phyloP scores from a whole-genome alignment of 1,140 invertebrate species.

The Neuroterus valhalla region DNA sequence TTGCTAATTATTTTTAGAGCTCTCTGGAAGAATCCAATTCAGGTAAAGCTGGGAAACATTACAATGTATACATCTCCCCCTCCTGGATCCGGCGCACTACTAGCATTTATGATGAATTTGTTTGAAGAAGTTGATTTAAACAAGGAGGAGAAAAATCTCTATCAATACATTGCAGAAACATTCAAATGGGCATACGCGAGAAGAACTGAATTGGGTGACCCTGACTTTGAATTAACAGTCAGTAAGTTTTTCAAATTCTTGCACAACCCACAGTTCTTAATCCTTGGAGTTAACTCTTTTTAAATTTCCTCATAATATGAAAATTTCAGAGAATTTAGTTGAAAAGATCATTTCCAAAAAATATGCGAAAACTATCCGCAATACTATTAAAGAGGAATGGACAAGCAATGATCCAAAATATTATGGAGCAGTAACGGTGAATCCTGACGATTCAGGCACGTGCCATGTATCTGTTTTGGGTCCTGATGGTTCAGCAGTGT shows the following conservation, averaged over 20 bases:
- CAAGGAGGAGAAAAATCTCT: slow-evolving; percentile 72
- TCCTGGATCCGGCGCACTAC: slow-evolving; percentile 87
- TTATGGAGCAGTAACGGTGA: slow-evolving; percentile 81
- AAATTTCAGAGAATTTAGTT: slow-evolving; percentile 75
- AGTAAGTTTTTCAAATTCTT: slow-evolving; percentile 27
- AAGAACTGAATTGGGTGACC: slow-evolving; percentile 91
- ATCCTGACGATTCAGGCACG: slow-evolving; percentile 84
- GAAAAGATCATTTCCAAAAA: slow-evolving; percentile 79
- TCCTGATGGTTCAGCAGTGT: slow-evolving; percentile 90
- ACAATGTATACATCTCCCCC: slow-evolving; percentile 85
- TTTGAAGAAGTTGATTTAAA: slow-evolving; percentile 78
- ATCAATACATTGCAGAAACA: slow-evolving; percentile 90
- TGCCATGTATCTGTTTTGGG: slow-evolving; percentile 89
- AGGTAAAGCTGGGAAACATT: slow-evolving; percentile 75
- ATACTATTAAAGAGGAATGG: slow-evolving; percentile 77
- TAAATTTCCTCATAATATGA: background rate
- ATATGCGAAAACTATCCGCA: slow-evolving; percentile 79
- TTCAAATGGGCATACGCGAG: slow-evolving; percentile 96
- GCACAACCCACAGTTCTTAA: background rate
- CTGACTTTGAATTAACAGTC: slow-evolving; percentile 73
- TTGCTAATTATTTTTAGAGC: slow-evolving; percentile 70
- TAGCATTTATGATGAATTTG: slow-evolving; percentile 90
- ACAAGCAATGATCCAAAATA: slow-evolving; percentile 82
- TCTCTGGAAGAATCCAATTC: slow-evolving; percentile 79
- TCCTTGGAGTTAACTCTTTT: background rate